Evolutionary conservation across 2,797 vertebrate genomes (phyloP).

Genomic region (Falco novaeseelandiae): DNA sequence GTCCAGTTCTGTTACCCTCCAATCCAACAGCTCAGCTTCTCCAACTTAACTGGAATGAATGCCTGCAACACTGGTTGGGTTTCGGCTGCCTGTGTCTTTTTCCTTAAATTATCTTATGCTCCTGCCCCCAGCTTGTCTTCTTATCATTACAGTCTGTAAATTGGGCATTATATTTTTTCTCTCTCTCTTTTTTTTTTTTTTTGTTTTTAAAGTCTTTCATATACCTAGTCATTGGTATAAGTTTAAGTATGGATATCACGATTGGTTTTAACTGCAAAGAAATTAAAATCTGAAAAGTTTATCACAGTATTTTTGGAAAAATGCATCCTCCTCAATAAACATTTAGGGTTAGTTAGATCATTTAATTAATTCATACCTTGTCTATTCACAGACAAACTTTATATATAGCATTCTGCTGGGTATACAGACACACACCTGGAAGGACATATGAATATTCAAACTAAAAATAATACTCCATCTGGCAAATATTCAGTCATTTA

Average conservation of each 20-base stretch:
- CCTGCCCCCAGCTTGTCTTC: background rate
- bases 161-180: background rate
- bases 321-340: background rate
- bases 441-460: background rate
- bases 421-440: background rate
- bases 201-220: background rate
- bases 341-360: background rate
- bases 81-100: background rate
- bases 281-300: background rate
- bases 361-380: background rate
- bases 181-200: too few species aligned
- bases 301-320: background rate
- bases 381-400: background rate
- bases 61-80: background rate
- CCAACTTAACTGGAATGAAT: background rate
- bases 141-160: background rate
- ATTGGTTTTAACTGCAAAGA: background rate
- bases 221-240: background rate
- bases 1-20: background rate
- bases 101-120: background rate
- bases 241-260: background rate
- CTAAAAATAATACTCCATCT: conserved; percentile 1
- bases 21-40: background rate
- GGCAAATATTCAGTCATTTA: background rate
- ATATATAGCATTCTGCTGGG: background rate